A percentile compares a stretch with the other conserved stretches of the same genome.
phyloP scores from a whole-genome alignment of 2,888 invertebrate genomes.

The Oscheius sp. region DNA sequence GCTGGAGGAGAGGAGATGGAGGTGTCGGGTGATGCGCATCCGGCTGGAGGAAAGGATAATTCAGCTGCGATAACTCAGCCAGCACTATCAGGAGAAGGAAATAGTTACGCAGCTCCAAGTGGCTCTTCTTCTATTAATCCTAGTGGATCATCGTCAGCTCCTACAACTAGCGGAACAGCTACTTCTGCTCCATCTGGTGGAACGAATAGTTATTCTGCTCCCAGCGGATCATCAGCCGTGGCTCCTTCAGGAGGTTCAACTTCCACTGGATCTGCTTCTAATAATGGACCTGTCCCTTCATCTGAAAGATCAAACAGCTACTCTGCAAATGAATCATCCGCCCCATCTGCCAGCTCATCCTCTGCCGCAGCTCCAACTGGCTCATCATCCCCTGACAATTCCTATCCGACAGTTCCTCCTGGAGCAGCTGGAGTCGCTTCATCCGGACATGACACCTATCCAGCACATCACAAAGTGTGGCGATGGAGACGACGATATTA shows the following conservation, averaged over 20 bases:
- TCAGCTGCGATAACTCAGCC: not conserved
- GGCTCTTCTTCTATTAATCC: not conserved
- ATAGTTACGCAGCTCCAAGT: not conserved
- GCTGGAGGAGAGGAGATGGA: not conserved
- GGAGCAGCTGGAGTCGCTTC: not conserved
- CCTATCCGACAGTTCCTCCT: not conserved
- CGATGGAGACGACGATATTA: not conserved
- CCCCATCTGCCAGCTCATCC: not conserved
- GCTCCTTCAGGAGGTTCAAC: not conserved
- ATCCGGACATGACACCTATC: not conserved
- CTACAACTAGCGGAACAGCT: not conserved
- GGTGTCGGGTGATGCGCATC: conserved; percentile 6
- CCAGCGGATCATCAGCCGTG: not conserved
- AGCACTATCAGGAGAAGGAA: not conserved
- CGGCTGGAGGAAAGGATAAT: not conserved
- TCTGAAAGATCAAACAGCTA: not conserved
- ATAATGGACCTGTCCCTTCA: not conserved
- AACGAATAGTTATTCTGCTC: not conserved
- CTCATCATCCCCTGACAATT: not conserved
- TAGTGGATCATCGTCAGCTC: not conserved
- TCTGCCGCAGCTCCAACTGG: not conserved
- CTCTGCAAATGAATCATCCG: not conserved
- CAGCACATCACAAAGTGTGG: not conserved
- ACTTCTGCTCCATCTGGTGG: not conserved
- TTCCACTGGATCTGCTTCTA: not conserved